These are phyloP conservation scores for Drosophila merina DNA, from an alignment of 2,888 invertebrate species.

Conservation along the genomic window DNA sequence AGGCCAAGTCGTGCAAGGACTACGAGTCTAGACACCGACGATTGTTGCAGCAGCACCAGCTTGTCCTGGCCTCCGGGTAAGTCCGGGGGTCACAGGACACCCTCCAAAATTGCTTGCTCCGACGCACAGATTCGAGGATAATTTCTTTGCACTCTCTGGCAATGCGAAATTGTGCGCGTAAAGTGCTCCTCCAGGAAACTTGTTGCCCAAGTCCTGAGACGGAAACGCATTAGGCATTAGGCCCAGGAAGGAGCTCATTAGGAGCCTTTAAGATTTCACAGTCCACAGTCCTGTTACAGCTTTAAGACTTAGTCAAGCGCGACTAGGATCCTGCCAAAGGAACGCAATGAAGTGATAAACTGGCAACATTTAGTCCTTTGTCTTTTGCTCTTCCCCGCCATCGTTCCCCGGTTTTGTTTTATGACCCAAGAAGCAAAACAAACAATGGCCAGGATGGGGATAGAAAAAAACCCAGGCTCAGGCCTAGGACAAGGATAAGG, in stretches of 20 bases:
- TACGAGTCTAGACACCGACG: constrained; percentile 12
- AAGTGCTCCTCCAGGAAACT: neutral
- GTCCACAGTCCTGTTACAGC: too few species aligned
- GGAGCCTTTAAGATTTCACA: neutral
- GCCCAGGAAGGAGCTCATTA: neutral
- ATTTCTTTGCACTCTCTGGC: constrained; percentile 19
- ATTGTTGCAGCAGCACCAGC: constrained; percentile 5
- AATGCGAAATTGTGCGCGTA: constrained; percentile 2
- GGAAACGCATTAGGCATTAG: neutral
- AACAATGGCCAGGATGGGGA: constrained; percentile 11
- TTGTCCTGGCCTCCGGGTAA: constrained; percentile 38
- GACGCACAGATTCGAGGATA: constrained; percentile 22
- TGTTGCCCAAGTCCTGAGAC: neutral
- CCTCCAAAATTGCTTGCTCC: constrained; percentile 2
- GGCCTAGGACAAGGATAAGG: neutral
- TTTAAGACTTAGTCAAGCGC: too few species aligned
- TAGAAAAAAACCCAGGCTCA: neutral
- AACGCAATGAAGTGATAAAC: constrained; percentile 65
- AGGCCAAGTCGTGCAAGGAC: constrained; percentile 5
- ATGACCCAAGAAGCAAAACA: constrained; percentile 21
- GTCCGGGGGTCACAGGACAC: constrained; percentile 7
- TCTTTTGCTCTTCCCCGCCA: constrained; percentile 9
- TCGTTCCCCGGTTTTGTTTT: constrained; percentile 25
- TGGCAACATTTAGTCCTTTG: constrained; percentile 65
- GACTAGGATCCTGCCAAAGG: neutral